Base-by-base conservation (phyloP, 2,113 vertebrate species). In the Heterochromis multidens region DNA sequence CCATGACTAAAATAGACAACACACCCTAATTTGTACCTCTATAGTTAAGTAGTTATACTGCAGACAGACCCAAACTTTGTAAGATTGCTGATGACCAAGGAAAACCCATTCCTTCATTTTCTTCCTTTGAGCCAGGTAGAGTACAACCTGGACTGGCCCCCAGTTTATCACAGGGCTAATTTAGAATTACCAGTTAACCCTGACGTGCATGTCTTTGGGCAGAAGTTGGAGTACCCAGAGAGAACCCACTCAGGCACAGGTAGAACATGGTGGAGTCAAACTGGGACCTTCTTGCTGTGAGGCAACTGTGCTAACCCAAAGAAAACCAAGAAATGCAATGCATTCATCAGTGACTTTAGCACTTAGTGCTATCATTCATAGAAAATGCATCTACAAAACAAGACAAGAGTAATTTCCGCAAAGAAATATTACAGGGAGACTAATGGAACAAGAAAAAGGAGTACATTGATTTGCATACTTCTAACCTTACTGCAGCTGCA, bases 401-500 rank as follows among this genome's bases (percentile, higher is more conserved):
- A 49, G 17, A 74, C 43, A 31, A 13, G 6, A 52, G 46, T 31
- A 49, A 74, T 14, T 74, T 52, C 27, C 2, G 0, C 17, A 49
- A 72, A 19, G 5, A 72, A 49, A 72, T 49, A 7, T 17, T 72
- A 17, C 67, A 72, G 43, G 31, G 19, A 63, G 0, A 35, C 33
- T 63, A n/a, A 33, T 7, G 5, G 10, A 72, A 72, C 16, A 1
- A 72, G 67, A 31, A 9, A 27, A 25, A 72, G 25, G 8, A 72
- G 9, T 9, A 72, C 43, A 19, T 40, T 29, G 67, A 72, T 49
- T 29, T 70, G 16, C 9, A 70, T 19, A 46, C 8, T 17, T 70
- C 6, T 46, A 12, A 49, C 1, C 65, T 7, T 0, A 46, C 40
- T 29, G 23, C 65, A 70, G 40, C 2, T 0, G 0, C 35, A 40